phyloP scores from a whole-genome alignment of 2,113 vertebrate genomes.

The Sciurus niger region DNA sequence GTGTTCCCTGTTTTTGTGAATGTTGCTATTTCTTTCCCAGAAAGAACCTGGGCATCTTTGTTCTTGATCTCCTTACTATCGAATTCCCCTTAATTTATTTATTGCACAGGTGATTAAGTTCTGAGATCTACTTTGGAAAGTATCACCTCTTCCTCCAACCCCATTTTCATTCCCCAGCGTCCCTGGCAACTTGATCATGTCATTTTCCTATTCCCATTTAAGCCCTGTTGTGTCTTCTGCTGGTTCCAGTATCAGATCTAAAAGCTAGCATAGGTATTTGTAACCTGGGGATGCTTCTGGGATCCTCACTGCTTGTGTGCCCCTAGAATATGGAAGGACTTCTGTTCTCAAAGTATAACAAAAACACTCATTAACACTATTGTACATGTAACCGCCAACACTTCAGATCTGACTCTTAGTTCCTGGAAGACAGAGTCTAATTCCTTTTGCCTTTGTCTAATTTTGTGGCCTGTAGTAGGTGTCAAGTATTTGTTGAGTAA shows the following conservation, averaged over 20 bases:
- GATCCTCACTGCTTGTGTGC: not conserved
- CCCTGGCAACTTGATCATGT: not conserved
- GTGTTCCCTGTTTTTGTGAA: not conserved
- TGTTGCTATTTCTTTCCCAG: not conserved
- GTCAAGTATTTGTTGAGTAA: constrained; percentile 38
- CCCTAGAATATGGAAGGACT: not conserved
- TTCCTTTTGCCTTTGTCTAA: not conserved
- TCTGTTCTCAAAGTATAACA: not conserved
- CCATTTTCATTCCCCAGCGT: not conserved
- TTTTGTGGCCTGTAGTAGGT: not conserved
- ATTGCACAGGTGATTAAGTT: not conserved
- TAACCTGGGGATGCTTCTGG: not conserved
- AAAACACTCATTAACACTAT: not conserved
- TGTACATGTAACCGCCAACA: not conserved
- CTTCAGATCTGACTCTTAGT: not conserved
- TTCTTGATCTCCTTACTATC: not conserved
- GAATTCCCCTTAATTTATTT: not conserved
- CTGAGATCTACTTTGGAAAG: constrained; percentile 28
- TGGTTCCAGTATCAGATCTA: not conserved
- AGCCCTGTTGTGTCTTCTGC: not conserved
- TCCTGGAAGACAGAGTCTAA: not conserved
- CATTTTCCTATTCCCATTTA: not conserved
- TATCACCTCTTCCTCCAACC: not conserved
- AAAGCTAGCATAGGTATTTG: not conserved
- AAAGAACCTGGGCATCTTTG: not conserved